phyloP scores from a whole-genome alignment of 2,888 invertebrate genomes.

The Pristionchus maxplancki region DNA sequence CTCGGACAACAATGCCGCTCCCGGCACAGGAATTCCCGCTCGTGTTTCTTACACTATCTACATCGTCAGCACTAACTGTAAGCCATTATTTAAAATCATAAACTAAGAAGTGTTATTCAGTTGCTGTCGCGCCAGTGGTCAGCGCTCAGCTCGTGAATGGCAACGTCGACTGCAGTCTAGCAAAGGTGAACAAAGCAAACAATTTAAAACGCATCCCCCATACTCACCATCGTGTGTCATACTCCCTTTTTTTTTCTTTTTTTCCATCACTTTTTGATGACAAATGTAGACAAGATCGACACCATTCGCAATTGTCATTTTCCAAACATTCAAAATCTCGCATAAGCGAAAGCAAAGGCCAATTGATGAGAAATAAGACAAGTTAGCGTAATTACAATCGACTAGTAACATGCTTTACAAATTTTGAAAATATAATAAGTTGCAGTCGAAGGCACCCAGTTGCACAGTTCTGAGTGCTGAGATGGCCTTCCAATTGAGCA shows the following conservation, averaged over 20 bases:
- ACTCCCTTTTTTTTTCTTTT: neutral
- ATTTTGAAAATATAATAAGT: neutral
- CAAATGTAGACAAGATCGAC: neutral
- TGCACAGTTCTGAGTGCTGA: neutral
- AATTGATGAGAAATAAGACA: neutral
- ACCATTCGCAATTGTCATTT: neutral
- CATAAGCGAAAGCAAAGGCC: no score
- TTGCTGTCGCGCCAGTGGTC: neutral
- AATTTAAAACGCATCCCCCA: neutral
- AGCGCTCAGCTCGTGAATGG: neutral
- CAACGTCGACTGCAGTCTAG: neutral
- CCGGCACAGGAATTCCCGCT: neutral
- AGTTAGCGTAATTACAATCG: no score
- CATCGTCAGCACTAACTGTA: neutral
- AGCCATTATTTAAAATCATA: neutral
- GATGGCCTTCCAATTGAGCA: neutral
- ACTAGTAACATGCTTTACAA: neutral
- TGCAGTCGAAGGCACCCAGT: neutral
- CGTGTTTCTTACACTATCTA: neutral
- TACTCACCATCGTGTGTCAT: neutral
- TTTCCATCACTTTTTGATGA: neutral
- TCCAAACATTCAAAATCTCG: no score
- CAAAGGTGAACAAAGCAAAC: neutral
- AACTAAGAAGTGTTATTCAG: neutral
- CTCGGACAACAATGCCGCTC: neutral